Conservation (phyloP, 2,797 vertebrate genomes). For the Nannoperca australis region DNA sequence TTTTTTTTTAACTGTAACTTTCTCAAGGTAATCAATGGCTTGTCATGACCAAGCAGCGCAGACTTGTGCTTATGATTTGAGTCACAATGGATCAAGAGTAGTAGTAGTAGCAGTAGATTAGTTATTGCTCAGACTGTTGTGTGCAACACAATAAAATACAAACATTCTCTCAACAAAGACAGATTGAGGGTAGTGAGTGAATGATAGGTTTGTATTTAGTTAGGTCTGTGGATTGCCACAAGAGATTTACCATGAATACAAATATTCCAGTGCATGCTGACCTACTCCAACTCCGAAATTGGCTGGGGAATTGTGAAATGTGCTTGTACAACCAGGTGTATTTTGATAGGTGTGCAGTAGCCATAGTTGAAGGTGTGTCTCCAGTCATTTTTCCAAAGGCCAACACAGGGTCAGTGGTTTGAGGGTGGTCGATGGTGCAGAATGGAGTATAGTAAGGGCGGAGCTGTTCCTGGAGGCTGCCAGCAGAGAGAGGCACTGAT, state of each 20-base stretch:
- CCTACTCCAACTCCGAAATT: conserved; percentile 24
- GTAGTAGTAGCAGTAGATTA: not conserved
- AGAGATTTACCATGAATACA: conserved; percentile 9
- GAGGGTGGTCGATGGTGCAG: conserved; percentile 69
- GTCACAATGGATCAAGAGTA: conserved; percentile 21
- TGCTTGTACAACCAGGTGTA: conserved; percentile 42
- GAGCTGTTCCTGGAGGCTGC: conserved; percentile 44
- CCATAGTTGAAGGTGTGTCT: conserved; percentile 49
- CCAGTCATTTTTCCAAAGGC: conserved; percentile 63
- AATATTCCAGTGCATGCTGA: conserved; percentile 14
- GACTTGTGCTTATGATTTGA: conserved; percentile 13
- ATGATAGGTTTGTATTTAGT: conserved; percentile 4
- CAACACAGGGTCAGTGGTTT: conserved; percentile 74
- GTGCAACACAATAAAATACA: not conserved
- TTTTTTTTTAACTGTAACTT: conserved; percentile 32
- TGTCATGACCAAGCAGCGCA: conserved; percentile 22
- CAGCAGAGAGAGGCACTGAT: conserved; percentile 59
- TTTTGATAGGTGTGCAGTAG: conserved; percentile 72
- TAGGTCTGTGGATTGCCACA: not conserved
- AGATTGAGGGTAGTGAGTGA: not conserved
- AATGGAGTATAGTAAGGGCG: conserved; percentile 26
- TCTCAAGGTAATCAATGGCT: conserved; percentile 39
- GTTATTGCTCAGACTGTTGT: not conserved
- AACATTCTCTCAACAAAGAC: not conserved
- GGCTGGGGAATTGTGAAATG: conserved; percentile 18